Conservation (phyloP, 2,113 vertebrate genomes). For the Amblyornis subalaris region DNA sequence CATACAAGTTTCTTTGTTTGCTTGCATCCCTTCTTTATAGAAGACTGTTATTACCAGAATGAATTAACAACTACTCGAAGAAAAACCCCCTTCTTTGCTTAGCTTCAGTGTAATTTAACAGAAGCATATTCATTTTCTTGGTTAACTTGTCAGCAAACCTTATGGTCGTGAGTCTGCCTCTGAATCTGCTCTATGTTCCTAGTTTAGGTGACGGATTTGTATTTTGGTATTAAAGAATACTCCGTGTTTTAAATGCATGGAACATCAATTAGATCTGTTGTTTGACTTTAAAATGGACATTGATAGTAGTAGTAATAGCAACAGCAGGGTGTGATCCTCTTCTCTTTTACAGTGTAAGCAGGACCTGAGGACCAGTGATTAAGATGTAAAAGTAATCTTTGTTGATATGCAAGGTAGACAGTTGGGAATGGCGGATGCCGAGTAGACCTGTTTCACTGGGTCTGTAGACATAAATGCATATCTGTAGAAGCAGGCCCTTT, state of each 20-base stretch:
- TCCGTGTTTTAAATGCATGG: background rate
- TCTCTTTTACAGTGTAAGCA: background rate
- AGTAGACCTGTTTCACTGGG: background rate
- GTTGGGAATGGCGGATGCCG: background rate
- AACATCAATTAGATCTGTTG: background rate
- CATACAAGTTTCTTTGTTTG: background rate
- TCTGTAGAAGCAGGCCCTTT: background rate
- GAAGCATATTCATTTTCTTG: background rate
- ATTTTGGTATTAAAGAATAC: background rate
- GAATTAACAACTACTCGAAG: background rate
- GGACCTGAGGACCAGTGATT: background rate
- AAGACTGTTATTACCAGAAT: background rate
- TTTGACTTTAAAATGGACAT: background rate
- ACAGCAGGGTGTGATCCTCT: background rate
- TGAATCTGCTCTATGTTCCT: background rate
- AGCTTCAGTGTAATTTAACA: background rate
- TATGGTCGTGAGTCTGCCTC: background rate
- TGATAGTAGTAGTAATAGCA: background rate
- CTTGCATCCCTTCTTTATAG: fast-evolving
- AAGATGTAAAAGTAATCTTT: background rate
- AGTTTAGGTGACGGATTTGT: background rate
- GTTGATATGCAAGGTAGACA: background rate
- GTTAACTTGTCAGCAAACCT: background rate
- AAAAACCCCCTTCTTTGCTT: background rate
- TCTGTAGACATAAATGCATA: background rate